These are phyloP conservation scores for Hassar affinis DNA, from an alignment of 2,113 vertebrate species.

Conservation along the genomic window DNA sequence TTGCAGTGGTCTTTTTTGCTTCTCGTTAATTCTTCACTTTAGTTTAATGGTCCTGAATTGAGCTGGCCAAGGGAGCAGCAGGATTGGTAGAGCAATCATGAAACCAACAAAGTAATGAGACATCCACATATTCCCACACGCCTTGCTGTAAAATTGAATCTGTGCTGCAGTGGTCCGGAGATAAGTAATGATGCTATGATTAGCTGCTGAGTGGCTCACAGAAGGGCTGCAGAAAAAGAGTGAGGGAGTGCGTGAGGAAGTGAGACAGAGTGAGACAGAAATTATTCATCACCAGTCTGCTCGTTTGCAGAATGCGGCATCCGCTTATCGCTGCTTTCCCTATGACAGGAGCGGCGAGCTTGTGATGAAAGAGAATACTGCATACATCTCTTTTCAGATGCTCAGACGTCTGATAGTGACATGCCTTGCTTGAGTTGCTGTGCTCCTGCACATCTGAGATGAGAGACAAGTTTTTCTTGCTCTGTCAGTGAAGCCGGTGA, in stretches of 20 bases:
- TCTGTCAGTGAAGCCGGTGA: constrained; percentile 24
- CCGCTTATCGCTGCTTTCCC: constrained; percentile 23
- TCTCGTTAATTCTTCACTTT: constrained; percentile 1
- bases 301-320: constrained; percentile 24
- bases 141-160: constrained; percentile 43
- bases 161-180: not conserved
- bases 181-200: constrained; percentile 46
- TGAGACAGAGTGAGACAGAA: constrained; percentile 23
- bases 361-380: constrained; percentile 39
- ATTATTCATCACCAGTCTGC: constrained; percentile 22
- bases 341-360: not conserved
- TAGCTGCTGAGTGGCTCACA: constrained; percentile 19
- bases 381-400: not conserved
- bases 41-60: constrained; percentile 14
- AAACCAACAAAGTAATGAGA: constrained; percentile 36
- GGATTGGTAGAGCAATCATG: constrained; percentile 36
- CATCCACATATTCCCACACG: constrained; percentile 32
- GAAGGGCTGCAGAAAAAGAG: not conserved
- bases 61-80: not conserved
- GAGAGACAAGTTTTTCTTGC: constrained; percentile 29
- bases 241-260: not conserved
- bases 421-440: constrained; percentile 15
- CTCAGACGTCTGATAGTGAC: constrained; percentile 13
- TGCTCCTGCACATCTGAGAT: constrained; percentile 13
- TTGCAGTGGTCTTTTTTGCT: not conserved